Percentiles rank a stretch among this genome's conserved stretches.
Conservation (phyloP, 2,888 invertebrate species). For the Cephonodes hylas region DNA sequence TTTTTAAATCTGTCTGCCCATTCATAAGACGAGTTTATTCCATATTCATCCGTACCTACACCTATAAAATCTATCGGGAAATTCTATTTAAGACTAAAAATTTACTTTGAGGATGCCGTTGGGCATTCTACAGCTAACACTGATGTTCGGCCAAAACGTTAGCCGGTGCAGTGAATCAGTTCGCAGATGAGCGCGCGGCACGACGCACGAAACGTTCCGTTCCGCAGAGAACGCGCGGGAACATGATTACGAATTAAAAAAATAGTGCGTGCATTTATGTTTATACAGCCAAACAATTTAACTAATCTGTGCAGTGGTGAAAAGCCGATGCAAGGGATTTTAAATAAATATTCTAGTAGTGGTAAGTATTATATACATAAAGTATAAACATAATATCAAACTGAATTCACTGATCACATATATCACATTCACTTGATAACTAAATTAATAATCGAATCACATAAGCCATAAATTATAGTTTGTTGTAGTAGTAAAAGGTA, state of each 20-base stretch:
- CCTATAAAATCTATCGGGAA: neutral
- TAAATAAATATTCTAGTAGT: slow-evolving; percentile 43
- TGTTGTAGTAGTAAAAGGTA: neutral
- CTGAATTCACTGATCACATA: slow-evolving; percentile 41
- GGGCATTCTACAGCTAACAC: slow-evolving; percentile 1
- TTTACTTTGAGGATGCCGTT: neutral
- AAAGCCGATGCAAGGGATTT: slow-evolving; percentile 45
- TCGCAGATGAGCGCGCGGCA: slow-evolving; percentile 54
- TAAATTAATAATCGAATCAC: neutral
- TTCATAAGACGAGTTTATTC: too few relatives aligned
- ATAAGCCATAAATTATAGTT: neutral
- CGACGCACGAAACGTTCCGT: slow-evolving; percentile 42
- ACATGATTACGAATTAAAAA: slow-evolving; percentile 42
- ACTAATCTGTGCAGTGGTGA: slow-evolving; percentile 37
- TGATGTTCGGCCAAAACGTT: slow-evolving; percentile 2
- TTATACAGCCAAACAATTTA: slow-evolving; percentile 33
- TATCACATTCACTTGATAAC: slow-evolving; percentile 30
- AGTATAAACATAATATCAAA: slow-evolving; percentile 31
- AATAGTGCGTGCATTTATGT: slow-evolving; percentile 35
- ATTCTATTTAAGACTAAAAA: neutral
- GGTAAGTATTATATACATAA: slow-evolving; percentile 57
- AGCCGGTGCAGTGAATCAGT: slow-evolving; percentile 43
- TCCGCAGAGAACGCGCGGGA: slow-evolving; percentile 42
- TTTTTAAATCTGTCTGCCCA: too few relatives aligned
- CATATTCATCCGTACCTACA: neutral